phyloP scores from a whole-genome alignment of 2,888 invertebrate genomes.

The Meliscaeva auricollis region DNA sequence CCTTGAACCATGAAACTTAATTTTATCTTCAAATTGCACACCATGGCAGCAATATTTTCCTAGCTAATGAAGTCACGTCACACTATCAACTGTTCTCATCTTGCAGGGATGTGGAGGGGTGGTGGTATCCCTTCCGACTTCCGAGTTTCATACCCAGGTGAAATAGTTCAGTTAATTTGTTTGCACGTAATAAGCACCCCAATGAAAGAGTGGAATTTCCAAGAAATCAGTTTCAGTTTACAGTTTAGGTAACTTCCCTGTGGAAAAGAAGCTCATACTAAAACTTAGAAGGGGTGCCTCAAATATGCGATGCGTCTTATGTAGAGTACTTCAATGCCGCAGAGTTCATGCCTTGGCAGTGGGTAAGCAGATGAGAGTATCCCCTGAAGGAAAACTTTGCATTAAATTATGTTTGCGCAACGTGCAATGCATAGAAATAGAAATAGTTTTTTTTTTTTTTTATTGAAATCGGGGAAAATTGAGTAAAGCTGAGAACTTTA shows the following conservation, averaged over 20 bases:
- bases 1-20: constrained; percentile 12
- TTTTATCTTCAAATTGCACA: constrained; percentile 24
- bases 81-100: not conserved
- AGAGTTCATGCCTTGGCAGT: no score
- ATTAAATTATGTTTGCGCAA: constrained; percentile 1
- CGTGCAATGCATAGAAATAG: constrained; percentile 5
- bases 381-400: not conserved
- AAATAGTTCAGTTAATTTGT: constrained; percentile 19
- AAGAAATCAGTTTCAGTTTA: not conserved
- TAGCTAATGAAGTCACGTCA: constrained; percentile 48
- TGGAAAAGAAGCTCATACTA: no score
- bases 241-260: not conserved
- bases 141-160: not conserved
- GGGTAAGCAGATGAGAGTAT: constrained; percentile 4
- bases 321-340: not conserved
- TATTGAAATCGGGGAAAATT: constrained; percentile 1
- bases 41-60: constrained; percentile 24
- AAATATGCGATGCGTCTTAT: not conserved
- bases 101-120: not conserved
- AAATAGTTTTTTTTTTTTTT: not conserved
- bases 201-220: not conserved
- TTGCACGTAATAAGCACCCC: not conserved
- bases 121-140: not conserved
- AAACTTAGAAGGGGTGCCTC: not conserved
- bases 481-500: not conserved